Base-by-base conservation (phyloP, 2,113 vertebrate species). In the Megatriorchis doriae region DNA sequence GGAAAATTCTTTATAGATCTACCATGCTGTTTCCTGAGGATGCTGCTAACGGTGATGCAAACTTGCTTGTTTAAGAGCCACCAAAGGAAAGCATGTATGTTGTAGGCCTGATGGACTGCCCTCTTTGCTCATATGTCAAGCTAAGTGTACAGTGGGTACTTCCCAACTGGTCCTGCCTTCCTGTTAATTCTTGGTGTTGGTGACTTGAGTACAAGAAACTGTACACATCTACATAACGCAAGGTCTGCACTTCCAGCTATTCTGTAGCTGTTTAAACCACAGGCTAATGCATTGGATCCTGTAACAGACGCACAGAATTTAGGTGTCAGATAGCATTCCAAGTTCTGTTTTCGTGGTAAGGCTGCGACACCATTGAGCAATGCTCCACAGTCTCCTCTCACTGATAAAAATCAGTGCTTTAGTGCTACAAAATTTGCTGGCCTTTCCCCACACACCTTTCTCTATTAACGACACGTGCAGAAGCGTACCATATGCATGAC, bases 401-500 rank as follows among this genome's bases (percentile, higher is more conserved):
- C 26, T 31, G 34, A 42, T 11, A 38, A 75, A 75, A 86, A 48
- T 4, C 36, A 52, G 38, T 34, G 22, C 40, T 65, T 85, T 62
- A 43, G 75, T 17, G 27, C 16, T 40, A 68, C 36, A 67, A 43
- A 90, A 50, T 25, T 43, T 72, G 6, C 71, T 32, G 16, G 15
- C 38, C 53, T 45, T 73, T 82, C 26, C 7, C 36, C 38, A 45
- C 8, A 13, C 11, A 26, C 15, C 29, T 19, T 62, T 22, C 32
- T 58, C 42, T 61, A 16, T n/a, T 38, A 61, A 48, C 0, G 1
- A 25, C 38, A 14, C 0, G 3, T 26, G n/a, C 14, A 18, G 2
- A 43, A 81, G 38, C 4, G 13, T 21, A 62, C 34, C 12, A 16
- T 9, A 45, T 3, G 19, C 12, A 23, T 3, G 9, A 43, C 16